Evolutionary conservation across 1,140 invertebrate species (phyloP).

Genomic region (Chrysoperla carnea): DNA sequence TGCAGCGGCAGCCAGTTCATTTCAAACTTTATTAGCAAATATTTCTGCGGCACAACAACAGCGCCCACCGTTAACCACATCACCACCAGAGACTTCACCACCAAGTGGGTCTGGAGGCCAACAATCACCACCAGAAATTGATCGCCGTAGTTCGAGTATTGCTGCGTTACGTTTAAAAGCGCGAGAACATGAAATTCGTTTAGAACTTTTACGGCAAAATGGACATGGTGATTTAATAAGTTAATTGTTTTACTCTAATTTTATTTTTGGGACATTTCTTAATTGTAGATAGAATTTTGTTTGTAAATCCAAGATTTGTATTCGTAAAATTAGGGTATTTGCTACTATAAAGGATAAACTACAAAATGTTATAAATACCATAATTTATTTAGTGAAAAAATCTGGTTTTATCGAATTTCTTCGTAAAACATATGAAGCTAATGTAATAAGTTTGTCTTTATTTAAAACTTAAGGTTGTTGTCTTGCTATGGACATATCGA

Average conservation of each 20-base stretch:
- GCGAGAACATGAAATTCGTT: slow-evolving; percentile 73
- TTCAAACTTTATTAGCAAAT: slow-evolving; percentile 68
- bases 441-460: no score
- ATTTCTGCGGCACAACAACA: slow-evolving; percentile 43
- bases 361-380: no score
- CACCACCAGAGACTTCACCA: slow-evolving; percentile 31
- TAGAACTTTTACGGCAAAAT: slow-evolving; percentile 68
- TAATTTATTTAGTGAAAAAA: no score
- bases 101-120: slow-evolving; percentile 22
- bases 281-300: no score
- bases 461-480: no score
- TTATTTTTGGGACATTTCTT: not conserved
- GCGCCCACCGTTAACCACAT: slow-evolving; percentile 32
- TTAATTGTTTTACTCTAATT: slow-evolving; percentile 19
- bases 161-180: slow-evolving; percentile 79
- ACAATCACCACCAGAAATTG: slow-evolving; percentile 39
- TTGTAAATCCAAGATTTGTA: no score
- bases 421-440: no score
- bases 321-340: no score
- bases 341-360: no score
- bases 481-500: no score
- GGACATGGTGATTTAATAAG: slow-evolving; percentile 58
- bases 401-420: no score
- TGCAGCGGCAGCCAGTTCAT: slow-evolving; percentile 51
- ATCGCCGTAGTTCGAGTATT: slow-evolving; percentile 75